Evolutionary conservation across 2,888 invertebrate species (phyloP).

Genomic region (Erebia epiphron): DNA sequence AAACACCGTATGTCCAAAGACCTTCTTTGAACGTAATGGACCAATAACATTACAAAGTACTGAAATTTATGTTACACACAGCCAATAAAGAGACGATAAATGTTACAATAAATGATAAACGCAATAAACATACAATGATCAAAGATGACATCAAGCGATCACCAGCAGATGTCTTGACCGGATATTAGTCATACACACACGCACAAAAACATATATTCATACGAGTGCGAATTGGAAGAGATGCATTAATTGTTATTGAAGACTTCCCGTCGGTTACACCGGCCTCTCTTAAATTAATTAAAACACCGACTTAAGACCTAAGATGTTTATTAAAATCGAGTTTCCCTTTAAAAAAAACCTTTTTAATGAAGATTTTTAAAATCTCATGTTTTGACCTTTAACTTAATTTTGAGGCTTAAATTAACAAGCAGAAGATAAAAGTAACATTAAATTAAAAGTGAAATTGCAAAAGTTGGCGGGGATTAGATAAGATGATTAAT

Average conservation of each 20-base stretch:
- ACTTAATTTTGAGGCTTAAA: background rate
- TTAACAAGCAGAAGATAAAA: background rate
- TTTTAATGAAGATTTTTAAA: background rate
- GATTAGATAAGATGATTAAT: background rate
- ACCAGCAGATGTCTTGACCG: constrained; percentile 69
- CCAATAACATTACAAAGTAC: constrained; percentile 34
- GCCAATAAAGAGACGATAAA: constrained; percentile 32
- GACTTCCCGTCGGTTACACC: constrained; percentile 69
- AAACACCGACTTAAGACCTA: constrained; percentile 21
- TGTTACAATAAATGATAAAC: constrained; percentile 44
- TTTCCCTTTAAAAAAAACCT: background rate
- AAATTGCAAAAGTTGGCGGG: background rate
- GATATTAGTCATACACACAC: constrained; percentile 71
- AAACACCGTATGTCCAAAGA: constrained; percentile 3
- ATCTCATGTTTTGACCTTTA: background rate
- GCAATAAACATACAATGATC: constrained; percentile 50
- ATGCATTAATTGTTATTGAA: constrained; percentile 73
- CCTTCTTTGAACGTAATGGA: constrained; percentile 26
- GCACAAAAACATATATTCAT: constrained; percentile 52
- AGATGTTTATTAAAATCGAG: constrained; percentile 9
- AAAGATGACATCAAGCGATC: constrained; percentile 40
- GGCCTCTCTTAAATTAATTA: constrained; percentile 44
- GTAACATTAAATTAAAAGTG: constrained; percentile 2
- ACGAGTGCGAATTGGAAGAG: constrained; percentile 62
- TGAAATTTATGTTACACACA: constrained; percentile 24